Base-by-base conservation (phyloP, 1,140 invertebrate species). In the Musca domestica region DNA sequence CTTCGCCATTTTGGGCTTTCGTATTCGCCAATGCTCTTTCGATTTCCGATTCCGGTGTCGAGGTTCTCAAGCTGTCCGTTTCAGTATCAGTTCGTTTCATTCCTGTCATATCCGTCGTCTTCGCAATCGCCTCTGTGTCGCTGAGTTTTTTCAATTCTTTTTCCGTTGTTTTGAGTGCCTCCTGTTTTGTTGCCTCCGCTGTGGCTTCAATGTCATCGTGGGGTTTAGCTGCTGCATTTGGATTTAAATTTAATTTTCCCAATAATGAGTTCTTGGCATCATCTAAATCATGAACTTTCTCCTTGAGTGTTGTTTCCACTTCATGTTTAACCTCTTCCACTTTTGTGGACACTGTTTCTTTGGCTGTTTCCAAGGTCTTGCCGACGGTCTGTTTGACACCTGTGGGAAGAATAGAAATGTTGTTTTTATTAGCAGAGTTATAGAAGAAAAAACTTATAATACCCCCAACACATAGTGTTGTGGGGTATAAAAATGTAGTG, bases 21-120 rank as follows among this genome's bases (percentile, higher is more conserved):
- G 49, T 54, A 17, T 74, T 74, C 20, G 72, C 77, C 68, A 81
- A 48, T 1, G 80, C 76, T 1, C 73, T 68, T 52, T 80, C 79
- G 19, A 81, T 81, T 70, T 81, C 80, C 25, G 80, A 80, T 67
- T 81, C 80, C 2, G 80, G 76, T 6, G 80, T 75, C 0, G 71
- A 74, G 9, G 80, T 81, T 70, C 80, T 81, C 51, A 81, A 64
- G 64, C 80, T 81, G 19, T 81, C 80, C 14, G 69, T 71, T 66
- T 67, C 66, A 72, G 74, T 5, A 56, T 41, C 17, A 58, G 25
- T 75, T 66, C 0, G 76, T 49, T 7, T 73, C 14, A 61, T 68
- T 2, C 72, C 71, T 2, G n/a, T 41, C 27, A 41, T 48, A 23
- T 46, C 27, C 2, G 20, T 3, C n/a, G 22, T 12, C 22, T 15